Base-by-base conservation (phyloP, 2,797 vertebrate species). In the Somateria mollissima region DNA sequence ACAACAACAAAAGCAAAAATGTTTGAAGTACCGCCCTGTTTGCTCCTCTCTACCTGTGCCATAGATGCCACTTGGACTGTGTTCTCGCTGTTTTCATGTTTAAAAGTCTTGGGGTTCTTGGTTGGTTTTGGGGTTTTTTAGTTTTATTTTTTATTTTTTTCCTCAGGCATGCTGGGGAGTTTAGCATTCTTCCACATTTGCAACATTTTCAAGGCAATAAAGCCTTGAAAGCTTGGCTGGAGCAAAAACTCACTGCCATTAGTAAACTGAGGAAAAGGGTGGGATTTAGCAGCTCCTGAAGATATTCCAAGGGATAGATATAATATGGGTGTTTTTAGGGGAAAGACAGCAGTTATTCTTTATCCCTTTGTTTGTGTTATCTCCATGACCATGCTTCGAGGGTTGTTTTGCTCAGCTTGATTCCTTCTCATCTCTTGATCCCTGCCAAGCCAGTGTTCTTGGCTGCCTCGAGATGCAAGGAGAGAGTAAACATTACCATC, bases 361-460 rank as follows among this genome's bases (percentile, higher is more conserved):
- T 81, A 66, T 90, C 19, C 22, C 21, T 19, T 86, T 84, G 60
- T 87, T 95, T 74, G 72, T 74, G 16, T 87, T 91, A 24, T 56
- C 47, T 89, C 70, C 30, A 5, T 62, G 69, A 70, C 34, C 30
- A 2, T 71, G 47, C 70, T 92, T 87, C 58, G 65, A 76, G 71
- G 43, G 49, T 87, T 82, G 74, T 82, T 93, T 88, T 92, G 57
- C 47, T 95, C n/a, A 65, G 36, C 57, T 84, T 90, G 58, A 86
- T 84, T 91, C 56, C 24, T 78, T 90, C 47, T 90, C n/a, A 16
- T 79, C 8, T 70, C 80, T 92, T 78, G 76, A 47, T 94, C 51
- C 20, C 16, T 93, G 71, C 86, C 90, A 84, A 94, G 53, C 47
- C 86, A 73, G 11, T 92, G 56, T 77, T 90, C 77, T 92, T 90